These are phyloP conservation scores for Nipponia nippon DNA, from an alignment of 2,113 vertebrate genomes.

Conservation along the genomic window DNA sequence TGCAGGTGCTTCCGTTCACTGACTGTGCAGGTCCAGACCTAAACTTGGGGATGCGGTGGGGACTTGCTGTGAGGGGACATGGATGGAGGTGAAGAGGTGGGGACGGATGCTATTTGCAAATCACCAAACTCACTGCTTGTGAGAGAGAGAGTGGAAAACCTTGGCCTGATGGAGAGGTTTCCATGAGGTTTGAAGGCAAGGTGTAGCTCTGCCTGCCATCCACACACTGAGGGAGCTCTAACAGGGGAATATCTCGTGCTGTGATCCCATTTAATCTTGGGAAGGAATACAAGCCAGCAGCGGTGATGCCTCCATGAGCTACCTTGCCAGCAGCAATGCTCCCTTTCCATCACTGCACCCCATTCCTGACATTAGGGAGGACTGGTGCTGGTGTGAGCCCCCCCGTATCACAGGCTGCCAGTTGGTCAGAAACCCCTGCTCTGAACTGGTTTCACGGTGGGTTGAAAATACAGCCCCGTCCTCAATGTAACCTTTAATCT, in stretches of 20 bases:
- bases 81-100: neutral
- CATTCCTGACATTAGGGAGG: neutral
- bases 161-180: neutral
- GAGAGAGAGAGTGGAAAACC: neutral
- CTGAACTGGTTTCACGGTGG: neutral
- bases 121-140: neutral
- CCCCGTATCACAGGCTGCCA: neutral
- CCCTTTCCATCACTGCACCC: neutral
- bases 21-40: neutral
- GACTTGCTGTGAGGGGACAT: neutral
- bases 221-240: rapidly evolving
- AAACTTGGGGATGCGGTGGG: neutral
- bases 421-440: neutral
- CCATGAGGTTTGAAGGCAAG: neutral
- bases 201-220: neutral
- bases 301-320: neutral
- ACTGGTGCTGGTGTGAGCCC: neutral
- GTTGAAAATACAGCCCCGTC: neutral
- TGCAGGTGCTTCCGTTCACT: rapidly evolving
- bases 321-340: neutral
- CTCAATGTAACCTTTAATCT: neutral
- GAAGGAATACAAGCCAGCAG: neutral
- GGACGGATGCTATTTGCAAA: neutral
- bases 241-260: neutral
- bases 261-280: neutral